Conservation (phyloP, 2,888 invertebrate species). For the Chloroclystis v-ata region DNA sequence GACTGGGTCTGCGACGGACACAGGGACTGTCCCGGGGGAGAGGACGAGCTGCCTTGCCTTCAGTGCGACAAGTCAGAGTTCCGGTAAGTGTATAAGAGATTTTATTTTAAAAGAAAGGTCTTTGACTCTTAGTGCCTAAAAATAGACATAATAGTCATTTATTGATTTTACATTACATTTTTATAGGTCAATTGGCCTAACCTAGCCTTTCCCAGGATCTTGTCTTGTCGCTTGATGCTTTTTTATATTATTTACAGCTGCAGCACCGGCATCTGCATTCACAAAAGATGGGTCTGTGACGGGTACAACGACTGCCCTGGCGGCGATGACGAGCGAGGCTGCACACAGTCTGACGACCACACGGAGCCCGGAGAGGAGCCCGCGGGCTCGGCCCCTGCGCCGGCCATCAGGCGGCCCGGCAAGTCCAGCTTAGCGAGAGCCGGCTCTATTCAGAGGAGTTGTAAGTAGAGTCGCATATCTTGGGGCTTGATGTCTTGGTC, state of each 20-base stretch:
- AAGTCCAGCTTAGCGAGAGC: background rate
- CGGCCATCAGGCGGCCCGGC: background rate
- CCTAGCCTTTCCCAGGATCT: too few relatives aligned
- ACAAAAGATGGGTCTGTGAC: constrained; percentile 67
- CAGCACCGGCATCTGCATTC: constrained; percentile 57
- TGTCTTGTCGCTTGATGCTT: too few relatives aligned
- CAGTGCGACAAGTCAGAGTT: constrained; percentile 56
- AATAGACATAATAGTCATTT: too few relatives aligned
- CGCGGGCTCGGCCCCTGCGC: constrained; percentile 27
- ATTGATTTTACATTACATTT: too few relatives aligned
- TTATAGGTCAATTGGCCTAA: too few relatives aligned
- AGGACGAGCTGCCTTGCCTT: constrained; percentile 79
- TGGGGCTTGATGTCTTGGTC: too few relatives aligned
- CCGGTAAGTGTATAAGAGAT: constrained; percentile 45
- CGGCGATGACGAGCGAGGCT: constrained; percentile 59
- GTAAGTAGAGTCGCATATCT: background rate
- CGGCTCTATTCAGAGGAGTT: background rate
- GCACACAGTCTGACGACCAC: constrained; percentile 32
- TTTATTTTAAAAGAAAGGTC: too few relatives aligned
- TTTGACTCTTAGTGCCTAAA: too few relatives aligned
- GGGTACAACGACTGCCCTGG: constrained; percentile 67
- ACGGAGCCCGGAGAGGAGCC: constrained; percentile 51
- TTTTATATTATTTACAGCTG: constrained; percentile 34
- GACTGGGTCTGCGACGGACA: constrained; percentile 82
- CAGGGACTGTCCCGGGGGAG: constrained; percentile 79